Evolutionary conservation across 2,113 vertebrate genomes (phyloP).

Genomic region (Globicephala melas): DNA sequence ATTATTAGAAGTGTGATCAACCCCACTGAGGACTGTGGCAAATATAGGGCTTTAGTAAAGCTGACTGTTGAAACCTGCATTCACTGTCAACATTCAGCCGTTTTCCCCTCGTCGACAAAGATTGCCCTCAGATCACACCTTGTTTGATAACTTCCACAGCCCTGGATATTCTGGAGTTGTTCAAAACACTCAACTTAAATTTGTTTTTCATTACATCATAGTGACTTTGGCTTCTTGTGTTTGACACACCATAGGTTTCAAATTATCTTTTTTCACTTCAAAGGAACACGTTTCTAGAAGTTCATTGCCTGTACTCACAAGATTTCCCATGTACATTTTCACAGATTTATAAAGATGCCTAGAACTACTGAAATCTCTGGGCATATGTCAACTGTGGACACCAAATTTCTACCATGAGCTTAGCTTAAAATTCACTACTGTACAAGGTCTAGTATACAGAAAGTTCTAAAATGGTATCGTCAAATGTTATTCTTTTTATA

Average conservation of each 20-base stretch:
- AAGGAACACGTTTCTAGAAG: background rate
- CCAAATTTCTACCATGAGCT: background rate
- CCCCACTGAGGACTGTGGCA: constrained; percentile 30
- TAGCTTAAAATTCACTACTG: background rate
- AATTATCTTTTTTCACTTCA: background rate
- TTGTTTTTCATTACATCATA: constrained; percentile 23
- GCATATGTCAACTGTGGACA: background rate
- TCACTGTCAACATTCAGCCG: constrained; percentile 26
- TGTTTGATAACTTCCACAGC: constrained; percentile 17
- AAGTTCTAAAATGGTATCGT: background rate
- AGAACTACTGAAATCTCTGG: background rate
- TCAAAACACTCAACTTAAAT: constrained; percentile 32
- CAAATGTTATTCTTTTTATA: background rate
- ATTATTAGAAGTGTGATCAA: constrained; percentile 57
- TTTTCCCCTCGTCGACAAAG: background rate
- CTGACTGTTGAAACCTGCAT: constrained; percentile 36
- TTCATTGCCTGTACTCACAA: background rate
- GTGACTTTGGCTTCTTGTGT: background rate
- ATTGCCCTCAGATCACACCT: constrained; percentile 24
- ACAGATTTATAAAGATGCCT: background rate
- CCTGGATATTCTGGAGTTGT: background rate
- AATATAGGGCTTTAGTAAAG: constrained; percentile 48
- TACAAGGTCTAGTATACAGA: background rate
- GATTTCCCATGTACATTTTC: background rate
- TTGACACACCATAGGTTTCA: constrained; percentile 6